Base-by-base conservation (phyloP, 1,140 invertebrate genomes). In the Rhopalosiphum maidis region DNA sequence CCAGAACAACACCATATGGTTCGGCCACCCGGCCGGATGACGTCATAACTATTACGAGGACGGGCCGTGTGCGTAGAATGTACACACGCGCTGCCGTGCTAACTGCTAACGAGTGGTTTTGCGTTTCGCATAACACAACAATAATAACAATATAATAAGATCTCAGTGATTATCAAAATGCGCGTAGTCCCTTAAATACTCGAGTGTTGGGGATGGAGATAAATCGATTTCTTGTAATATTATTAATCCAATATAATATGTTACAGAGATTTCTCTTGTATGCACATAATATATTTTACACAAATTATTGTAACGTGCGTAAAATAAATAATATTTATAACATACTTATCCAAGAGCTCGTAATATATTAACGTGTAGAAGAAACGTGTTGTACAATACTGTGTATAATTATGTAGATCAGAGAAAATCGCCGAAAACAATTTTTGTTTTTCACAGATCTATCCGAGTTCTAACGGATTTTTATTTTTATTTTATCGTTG, bases 11-110 rank as follows among this genome's bases (percentile, higher is more conserved):
- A 8, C 91, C 91, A 93, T 93, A 93, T 93, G 91, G 91, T 93
- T 46, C 68, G 91, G 91, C 91, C 91, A 86, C 48, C 48, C 82
- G 82, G 48, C 77, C 46, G 82, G 48, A 93, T 93, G 91, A 93
- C 91, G 91, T 93, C 91, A 93, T 93, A 93, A 93, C 91, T 93
- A 93, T 93, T 93, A 93, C 91, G 91, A 93, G 91, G 91, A 93
- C 91, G 91, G 46, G 21, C n/a, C 60, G 77, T 41, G n/a, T 51
- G 68, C 91, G 77, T 93, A 85, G 77, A 93, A 93, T 85, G 91
- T 93, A 55, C 37, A 25, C 30, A 48, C 37, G 30, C 41, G 37
- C 21, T 25, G 21, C n/a, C 21, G 46, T 35, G 9, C n/a, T 9
- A 18, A 54, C 46, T 37, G 51, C 88, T 89, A 55, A 89, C 88